A percentile compares a stretch with the other conserved stretches of the same genome.
phyloP scores from a whole-genome alignment of 1,140 invertebrate genomes.

The Bombus terrestris region DNA sequence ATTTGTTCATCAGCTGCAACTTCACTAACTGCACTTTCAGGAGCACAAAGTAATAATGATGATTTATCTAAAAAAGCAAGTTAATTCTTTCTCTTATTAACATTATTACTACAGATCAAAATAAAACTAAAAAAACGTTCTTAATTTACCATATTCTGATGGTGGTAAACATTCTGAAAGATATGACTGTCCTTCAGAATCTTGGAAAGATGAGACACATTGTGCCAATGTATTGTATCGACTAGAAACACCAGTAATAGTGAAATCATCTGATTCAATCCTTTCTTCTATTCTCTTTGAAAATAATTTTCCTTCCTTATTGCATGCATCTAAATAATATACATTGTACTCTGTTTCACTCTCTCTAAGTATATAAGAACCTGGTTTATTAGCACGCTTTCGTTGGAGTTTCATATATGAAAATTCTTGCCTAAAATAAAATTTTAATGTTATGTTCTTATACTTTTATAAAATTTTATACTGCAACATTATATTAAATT shows the following conservation, averaged over 20 bases:
- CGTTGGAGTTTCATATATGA: slow-evolving; percentile 91
- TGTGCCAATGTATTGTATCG: slow-evolving; percentile 86
- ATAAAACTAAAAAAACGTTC: not conserved
- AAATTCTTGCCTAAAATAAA: slow-evolving; percentile 87
- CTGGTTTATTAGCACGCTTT: slow-evolving; percentile 88
- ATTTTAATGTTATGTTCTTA: not conserved
- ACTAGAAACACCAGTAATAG: slow-evolving; percentile 81
- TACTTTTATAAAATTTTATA: not conserved
- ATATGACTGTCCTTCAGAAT: slow-evolving; percentile 84
- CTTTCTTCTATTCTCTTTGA: slow-evolving; percentile 87
- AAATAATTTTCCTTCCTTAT: slow-evolving; percentile 87
- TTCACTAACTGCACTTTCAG: slow-evolving; percentile 74
- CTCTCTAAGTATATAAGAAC: slow-evolving; percentile 91
- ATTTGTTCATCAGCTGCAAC: slow-evolving; percentile 78
- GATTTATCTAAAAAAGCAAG: slow-evolving; percentile 85
- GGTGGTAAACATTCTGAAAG: slow-evolving; percentile 90
- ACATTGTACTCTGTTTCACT: slow-evolving; percentile 90
- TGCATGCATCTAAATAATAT: slow-evolving; percentile 91
- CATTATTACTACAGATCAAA: not conserved
- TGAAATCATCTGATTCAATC: slow-evolving; percentile 79
- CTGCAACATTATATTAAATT: not conserved
- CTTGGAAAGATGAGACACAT: slow-evolving; percentile 85
- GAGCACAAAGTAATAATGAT: slow-evolving; percentile 87
- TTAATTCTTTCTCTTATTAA: not conserved
- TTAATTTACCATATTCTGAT: slow-evolving; percentile 90